Evolutionary conservation across 2,888 invertebrate genomes (phyloP).

Genomic region (Ferrisia virgata): DNA sequence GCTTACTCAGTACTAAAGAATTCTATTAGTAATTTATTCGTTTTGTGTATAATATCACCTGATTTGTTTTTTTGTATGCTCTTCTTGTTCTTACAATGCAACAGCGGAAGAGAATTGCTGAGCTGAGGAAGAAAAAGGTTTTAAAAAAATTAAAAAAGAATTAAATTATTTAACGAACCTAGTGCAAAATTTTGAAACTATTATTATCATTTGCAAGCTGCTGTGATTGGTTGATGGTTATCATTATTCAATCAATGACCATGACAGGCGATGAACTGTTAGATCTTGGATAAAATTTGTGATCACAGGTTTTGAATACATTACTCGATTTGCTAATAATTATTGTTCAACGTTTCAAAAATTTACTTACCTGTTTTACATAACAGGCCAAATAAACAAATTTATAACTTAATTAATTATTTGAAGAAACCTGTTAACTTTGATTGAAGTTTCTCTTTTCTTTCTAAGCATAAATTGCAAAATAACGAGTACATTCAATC

Average conservation of each 20-base stretch:
- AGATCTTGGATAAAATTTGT: no score
- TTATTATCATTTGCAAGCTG: not conserved
- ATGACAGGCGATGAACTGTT: no score
- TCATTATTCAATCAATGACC: no score
- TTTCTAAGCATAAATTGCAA: not conserved
- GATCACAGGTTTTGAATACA: no score
- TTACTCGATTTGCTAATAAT: not conserved
- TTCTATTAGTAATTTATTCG: no score
- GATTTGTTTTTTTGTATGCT: no score
- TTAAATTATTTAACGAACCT: not conserved
- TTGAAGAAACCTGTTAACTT: not conserved
- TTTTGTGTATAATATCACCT: no score
- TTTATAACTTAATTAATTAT: not conserved
- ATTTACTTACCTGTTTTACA: not conserved
- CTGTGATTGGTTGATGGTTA: no score
- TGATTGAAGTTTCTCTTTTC: not conserved
- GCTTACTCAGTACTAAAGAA: no score
- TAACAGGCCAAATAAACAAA: not conserved
- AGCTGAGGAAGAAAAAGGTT: no score
- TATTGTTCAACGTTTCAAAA: not conserved
- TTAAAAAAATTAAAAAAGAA: not conserved
- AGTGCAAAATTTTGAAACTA: not conserved
- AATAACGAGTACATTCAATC: not conserved
- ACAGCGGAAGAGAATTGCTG: no score
- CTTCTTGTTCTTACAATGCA: no score